Percentiles rank a stretch among this genome's conserved stretches.
phyloP scores from a whole-genome alignment of 2,113 vertebrate species.

The Halichoerus grypus region DNA sequence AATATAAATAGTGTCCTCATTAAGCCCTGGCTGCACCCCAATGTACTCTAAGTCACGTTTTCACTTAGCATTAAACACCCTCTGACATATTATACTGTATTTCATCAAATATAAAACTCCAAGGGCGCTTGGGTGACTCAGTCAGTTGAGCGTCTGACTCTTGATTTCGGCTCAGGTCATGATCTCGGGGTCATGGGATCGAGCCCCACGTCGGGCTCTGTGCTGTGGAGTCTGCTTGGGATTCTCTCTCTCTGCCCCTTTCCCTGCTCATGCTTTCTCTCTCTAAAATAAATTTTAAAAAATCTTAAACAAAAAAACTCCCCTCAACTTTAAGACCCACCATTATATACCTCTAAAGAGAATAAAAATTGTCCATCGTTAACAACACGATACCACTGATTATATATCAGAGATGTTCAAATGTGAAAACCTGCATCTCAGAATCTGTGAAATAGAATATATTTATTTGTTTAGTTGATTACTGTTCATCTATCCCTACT shows the following conservation, averaged over 20 bases:
- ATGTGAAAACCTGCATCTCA: background rate
- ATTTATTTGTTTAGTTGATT: background rate
- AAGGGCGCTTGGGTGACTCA: background rate
- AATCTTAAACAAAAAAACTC: background rate
- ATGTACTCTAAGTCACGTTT: too few species aligned
- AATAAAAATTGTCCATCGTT: background rate
- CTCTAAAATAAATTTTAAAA: background rate
- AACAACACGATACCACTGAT: rapidly evolving
- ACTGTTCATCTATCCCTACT: background rate
- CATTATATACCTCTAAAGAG: background rate
- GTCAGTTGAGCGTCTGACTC: background rate
- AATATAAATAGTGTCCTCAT: rapidly evolving
- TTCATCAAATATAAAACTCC: background rate
- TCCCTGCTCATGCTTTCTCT: background rate
- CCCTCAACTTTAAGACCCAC: background rate
- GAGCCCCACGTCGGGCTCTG: background rate
- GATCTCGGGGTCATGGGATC: background rate
- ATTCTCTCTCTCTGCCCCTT: background rate
- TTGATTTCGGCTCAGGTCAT: background rate
- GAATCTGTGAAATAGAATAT: background rate
- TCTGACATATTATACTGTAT: background rate
- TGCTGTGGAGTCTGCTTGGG: background rate
- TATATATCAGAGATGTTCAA: background rate
- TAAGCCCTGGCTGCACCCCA: background rate
- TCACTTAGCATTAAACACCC: background rate